phyloP scores from a whole-genome alignment of 2,113 vertebrate species.

The Bos indicus region DNA sequence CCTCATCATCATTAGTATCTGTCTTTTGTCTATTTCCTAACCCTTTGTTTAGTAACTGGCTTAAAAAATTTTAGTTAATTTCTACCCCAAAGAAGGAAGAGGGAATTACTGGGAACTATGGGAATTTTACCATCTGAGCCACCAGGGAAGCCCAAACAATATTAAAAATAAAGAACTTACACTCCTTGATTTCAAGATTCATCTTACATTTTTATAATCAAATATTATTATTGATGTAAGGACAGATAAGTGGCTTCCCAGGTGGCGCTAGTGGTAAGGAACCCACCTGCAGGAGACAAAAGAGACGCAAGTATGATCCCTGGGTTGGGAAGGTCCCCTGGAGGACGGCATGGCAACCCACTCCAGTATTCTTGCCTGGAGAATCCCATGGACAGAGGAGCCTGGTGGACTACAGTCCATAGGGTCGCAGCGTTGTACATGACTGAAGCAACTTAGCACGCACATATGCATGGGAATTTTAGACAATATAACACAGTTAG shows the following conservation, averaged over 20 bases:
- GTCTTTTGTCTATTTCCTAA: neutral
- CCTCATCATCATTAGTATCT: neutral
- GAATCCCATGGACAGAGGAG: neutral
- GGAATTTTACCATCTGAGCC: neutral
- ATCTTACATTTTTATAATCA: neutral
- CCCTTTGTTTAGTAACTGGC: neutral
- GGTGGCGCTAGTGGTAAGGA: accelerated
- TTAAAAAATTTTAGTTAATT: neutral
- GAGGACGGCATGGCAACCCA: neutral
- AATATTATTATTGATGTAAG: neutral
- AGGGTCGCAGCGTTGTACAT: neutral
- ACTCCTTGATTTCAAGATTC: neutral
- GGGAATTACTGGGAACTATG: neutral
- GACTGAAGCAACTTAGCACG: neutral
- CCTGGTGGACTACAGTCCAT: neutral
- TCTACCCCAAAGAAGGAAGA: neutral
- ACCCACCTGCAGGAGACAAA: neutral
- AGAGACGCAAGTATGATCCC: neutral
- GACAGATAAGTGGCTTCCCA: neutral
- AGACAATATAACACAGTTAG: neutral
- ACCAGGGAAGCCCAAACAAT: neutral
- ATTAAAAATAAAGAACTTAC: neutral
- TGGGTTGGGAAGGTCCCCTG: neutral
- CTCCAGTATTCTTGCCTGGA: neutral
- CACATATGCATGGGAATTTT: neutral